These are phyloP conservation scores for Tetranychus truncatus DNA, from an alignment of 2,888 invertebrate genomes.

Conservation along the genomic window DNA sequence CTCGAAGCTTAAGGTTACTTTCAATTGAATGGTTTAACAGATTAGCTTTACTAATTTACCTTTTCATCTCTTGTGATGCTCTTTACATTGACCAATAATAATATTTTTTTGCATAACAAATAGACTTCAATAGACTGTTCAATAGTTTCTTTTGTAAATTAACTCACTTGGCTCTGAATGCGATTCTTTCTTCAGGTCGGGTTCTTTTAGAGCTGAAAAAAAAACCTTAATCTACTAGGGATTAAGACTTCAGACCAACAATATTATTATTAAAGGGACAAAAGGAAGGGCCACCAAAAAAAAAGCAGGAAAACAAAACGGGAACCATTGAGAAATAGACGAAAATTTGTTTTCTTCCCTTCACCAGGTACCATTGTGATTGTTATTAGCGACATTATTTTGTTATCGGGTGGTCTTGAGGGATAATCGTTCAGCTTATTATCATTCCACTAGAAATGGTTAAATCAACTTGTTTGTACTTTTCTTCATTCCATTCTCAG, in stretches of 20 bases:
- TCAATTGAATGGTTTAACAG: neutral
- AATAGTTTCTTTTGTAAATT: neutral
- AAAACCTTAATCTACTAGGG: neutral
- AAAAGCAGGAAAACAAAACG: neutral
- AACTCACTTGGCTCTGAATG: neutral
- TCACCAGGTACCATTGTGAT: too few relatives aligned
- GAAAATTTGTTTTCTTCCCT: neutral
- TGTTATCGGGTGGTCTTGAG: too few relatives aligned
- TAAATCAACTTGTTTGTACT: too few relatives aligned
- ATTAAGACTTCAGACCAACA: neutral
- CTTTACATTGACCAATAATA: neutral
- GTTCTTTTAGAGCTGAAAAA: neutral
- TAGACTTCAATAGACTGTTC: neutral
- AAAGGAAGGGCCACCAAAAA: neutral
- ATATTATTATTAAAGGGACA: neutral
- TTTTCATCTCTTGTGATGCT: neutral
- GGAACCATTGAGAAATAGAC: neutral
- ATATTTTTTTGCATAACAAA: neutral
- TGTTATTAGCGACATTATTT: too few relatives aligned
- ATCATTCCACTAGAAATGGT: too few relatives aligned
- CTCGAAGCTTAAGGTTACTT: neutral
- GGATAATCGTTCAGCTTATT: too few relatives aligned
- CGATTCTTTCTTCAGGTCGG: neutral
- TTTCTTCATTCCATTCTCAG: too few relatives aligned
- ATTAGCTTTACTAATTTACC: conserved; percentile 1